Evolutionary conservation across 2,113 vertebrate genomes (phyloP).

Genomic region (Sisor rabdophorus): DNA sequence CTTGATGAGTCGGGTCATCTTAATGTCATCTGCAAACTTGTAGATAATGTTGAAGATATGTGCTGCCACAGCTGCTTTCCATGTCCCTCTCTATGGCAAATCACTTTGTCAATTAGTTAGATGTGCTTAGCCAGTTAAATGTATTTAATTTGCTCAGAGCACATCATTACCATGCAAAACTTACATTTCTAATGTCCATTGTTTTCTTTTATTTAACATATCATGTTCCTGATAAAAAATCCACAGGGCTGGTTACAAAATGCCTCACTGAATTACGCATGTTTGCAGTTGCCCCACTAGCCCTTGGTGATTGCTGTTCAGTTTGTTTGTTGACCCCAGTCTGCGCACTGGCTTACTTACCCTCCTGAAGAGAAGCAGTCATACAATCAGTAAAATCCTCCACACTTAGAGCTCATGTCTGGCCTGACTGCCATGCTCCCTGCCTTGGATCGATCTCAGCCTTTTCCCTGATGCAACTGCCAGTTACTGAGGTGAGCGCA

Average conservation of each 20-base stretch:
- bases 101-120: not conserved
- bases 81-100: too few species aligned
- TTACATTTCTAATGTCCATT: too few species aligned
- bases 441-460: conserved; percentile 37
- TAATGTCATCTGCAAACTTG: too few species aligned
- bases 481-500: conserved; percentile 32
- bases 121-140: not conserved
- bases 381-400: conserved; percentile 46
- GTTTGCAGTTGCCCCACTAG: not conserved
- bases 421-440: conserved; percentile 12
- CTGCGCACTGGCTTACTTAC: conserved; percentile 14
- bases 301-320: conserved; percentile 14
- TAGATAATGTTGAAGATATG: too few species aligned
- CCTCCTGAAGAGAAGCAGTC: conserved; percentile 43
- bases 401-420: conserved; percentile 33
- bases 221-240: too few species aligned
- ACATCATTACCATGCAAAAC: not conserved
- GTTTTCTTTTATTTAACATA: too few species aligned
- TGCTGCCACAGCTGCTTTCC: too few species aligned
- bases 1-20: too few species aligned
- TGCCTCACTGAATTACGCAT: conserved; percentile 8
- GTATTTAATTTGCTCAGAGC: not conserved
- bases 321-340: conserved; percentile 26
- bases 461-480: conserved; percentile 37
- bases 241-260: not conserved